Percentiles rank a stretch among this genome's conserved stretches.
phyloP scores from a whole-genome alignment of 2,113 vertebrate genomes.

The Pluvianellus socialis region DNA sequence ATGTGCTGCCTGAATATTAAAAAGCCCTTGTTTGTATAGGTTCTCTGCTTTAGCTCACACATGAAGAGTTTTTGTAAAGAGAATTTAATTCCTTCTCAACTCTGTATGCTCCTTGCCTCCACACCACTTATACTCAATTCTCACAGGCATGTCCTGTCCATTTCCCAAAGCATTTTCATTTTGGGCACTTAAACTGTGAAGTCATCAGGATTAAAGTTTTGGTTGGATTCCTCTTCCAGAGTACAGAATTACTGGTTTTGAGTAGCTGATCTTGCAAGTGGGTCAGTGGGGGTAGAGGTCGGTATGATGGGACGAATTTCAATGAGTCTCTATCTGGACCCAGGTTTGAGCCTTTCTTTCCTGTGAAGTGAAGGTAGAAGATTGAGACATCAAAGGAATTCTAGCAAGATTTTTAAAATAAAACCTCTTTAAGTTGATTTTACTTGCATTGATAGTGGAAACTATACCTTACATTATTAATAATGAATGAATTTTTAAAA shows the following conservation, averaged over 20 bases:
- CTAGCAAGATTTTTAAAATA: background rate
- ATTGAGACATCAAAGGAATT: background rate
- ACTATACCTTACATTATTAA: background rate
- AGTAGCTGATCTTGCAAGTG: background rate
- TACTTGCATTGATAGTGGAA: background rate
- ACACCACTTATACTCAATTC: background rate
- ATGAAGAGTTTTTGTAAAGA: background rate
- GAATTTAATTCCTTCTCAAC: background rate
- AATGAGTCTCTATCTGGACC: background rate
- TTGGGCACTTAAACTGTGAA: background rate
- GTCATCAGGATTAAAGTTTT: background rate
- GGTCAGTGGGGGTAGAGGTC: background rate
- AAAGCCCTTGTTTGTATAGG: accelerated
- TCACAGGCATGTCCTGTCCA: background rate
- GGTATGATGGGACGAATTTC: background rate
- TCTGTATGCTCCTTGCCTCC: accelerated
- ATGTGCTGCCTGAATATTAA: background rate
- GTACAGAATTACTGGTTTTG: background rate
- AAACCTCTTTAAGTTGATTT: background rate
- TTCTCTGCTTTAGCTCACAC: background rate
- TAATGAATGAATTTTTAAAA: background rate
- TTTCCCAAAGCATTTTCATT: background rate
- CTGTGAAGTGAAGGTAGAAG: background rate
- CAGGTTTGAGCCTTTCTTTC: background rate
- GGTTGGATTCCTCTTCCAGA: background rate